These are phyloP conservation scores for Arge pagana DNA, from an alignment of 2,888 invertebrate species.

Conservation along the genomic window DNA sequence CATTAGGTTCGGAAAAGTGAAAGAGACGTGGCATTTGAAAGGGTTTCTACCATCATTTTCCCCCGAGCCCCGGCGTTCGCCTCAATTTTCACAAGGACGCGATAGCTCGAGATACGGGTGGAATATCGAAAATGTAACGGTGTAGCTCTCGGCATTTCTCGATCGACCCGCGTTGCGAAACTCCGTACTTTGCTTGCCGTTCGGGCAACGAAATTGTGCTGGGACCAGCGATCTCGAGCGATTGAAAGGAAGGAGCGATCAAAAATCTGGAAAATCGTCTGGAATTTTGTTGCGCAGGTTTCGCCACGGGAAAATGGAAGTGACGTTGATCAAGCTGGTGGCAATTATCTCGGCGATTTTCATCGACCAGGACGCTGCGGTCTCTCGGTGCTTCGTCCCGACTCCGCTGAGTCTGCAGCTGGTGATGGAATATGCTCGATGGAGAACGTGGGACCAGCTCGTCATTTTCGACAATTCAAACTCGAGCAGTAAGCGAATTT, in stretches of 20 bases:
- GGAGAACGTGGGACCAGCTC: constrained; percentile 63
- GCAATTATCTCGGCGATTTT: neutral
- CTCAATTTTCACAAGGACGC: too few species aligned
- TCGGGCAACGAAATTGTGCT: too few species aligned
- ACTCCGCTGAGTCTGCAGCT: constrained; percentile 56
- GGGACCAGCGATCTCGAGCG: too few species aligned
- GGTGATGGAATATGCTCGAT: constrained; percentile 61
- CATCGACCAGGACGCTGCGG: constrained; percentile 1
- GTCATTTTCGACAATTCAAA: constrained; percentile 58
- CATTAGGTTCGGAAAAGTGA: constrained; percentile 2
- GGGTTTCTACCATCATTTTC: neutral
- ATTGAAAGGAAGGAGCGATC: too few species aligned
- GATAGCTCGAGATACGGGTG: constrained; percentile 1
- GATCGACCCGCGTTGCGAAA: neutral
- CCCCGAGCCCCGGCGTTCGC: too few species aligned
- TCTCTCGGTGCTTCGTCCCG: constrained; percentile 34
- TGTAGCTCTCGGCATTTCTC: too few species aligned
- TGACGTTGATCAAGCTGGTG: too few species aligned
- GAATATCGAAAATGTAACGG: constrained; percentile 13
- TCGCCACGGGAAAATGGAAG: too few species aligned
- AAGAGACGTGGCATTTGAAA: constrained; percentile 16
- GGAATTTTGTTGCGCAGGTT: too few species aligned
- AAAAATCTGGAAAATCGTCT: too few species aligned
- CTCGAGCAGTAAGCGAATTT: constrained; percentile 51
- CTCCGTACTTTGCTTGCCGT: neutral